Evolutionary conservation across 1,140 invertebrate genomes (phyloP), one percentile per base, ranked within the genome.

Genomic region (Drosophila virilis): DNA sequence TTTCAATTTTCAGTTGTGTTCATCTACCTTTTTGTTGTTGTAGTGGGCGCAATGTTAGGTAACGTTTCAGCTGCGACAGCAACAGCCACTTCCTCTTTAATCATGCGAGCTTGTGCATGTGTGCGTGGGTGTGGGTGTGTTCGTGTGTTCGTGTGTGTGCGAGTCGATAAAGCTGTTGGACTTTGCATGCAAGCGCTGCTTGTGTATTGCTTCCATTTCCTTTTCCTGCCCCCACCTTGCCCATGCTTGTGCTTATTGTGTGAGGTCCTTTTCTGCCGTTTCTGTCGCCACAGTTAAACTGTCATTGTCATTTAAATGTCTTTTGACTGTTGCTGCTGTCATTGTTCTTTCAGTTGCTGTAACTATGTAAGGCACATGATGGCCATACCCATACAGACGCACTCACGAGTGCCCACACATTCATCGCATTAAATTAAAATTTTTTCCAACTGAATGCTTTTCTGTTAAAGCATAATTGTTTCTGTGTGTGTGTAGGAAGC

Each of bases 241-340:
- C 15, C 35, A 46, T 46, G 59, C 42, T 45, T 10, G 22, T 42
- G 38, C 46, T 43, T 52, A 59, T 67, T 66, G 57, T 66, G 52
- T 74, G 68, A 77, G 70, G 66, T 67, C 62, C 64, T 70, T 70
- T 80, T 17, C 45, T 22, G 33, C n/a, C 51, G 33, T 35, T 10
- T 42, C 55, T 68, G 42, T 43, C 65, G 73, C 68, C 72, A 83
- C 79, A 83, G 76, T 84, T 60, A 64, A 77, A 83, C 79, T 84
- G 83, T 84, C 83, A 80, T 88, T 88, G 80, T 84, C 84, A 88
- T 88, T 88, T 89, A 89, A 88, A 84, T 88, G 80, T 89, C 83
- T 80, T 80, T 88, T 80, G 84, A 84, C 84, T 88, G 84, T 82
- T 86, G 72, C 85, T 64, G 66, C 48, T 72, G 54, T 65, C 58